A percentile compares a stretch with the other conserved stretches of the same genome.
Conservation (phyloP, 2,888 invertebrate species). For the Pteria penguin region DNA sequence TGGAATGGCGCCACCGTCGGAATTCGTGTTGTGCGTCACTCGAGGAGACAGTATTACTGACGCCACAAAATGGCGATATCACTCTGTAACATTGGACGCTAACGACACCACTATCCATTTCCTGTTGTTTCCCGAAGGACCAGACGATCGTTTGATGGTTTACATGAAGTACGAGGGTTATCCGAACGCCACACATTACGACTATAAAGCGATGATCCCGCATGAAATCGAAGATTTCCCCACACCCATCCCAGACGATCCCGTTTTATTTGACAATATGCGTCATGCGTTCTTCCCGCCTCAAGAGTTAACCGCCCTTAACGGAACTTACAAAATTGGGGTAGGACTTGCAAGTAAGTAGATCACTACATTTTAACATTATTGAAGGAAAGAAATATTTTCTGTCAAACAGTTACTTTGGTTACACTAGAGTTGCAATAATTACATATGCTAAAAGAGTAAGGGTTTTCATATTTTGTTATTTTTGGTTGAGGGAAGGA, state of each 20-base stretch:
- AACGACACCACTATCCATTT: constrained; percentile 73
- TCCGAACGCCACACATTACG: constrained; percentile 75
- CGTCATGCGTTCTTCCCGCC: constrained; percentile 72
- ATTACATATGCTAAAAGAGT: no score
- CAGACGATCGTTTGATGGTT: constrained; percentile 46
- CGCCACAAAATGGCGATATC: constrained; percentile 61
- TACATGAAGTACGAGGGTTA: constrained; percentile 63
- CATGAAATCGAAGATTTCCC: constrained; percentile 49
- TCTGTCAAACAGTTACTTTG: no score
- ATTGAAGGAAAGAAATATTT: no score
- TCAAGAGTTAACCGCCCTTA: constrained; percentile 62
- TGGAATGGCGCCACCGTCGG: constrained; percentile 31
- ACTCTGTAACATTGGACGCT: constrained; percentile 66
- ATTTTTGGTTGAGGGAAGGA: no score
- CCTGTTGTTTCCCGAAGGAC: constrained; percentile 50
- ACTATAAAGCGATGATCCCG: constrained; percentile 68
- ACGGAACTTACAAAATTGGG: constrained; percentile 77
- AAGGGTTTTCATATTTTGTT: no score
- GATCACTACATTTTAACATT: no score
- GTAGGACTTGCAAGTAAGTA: constrained; percentile 72
- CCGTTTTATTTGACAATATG: constrained; percentile 57
- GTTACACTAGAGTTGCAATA: no score
- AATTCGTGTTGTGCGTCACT: constrained; percentile 25
- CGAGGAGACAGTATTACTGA: constrained; percentile 28
- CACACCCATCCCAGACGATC: constrained; percentile 42